These are phyloP conservation scores for Leptobrachium leishanense DNA, from an alignment of 2,113 vertebrate genomes.

Conservation along the genomic window DNA sequence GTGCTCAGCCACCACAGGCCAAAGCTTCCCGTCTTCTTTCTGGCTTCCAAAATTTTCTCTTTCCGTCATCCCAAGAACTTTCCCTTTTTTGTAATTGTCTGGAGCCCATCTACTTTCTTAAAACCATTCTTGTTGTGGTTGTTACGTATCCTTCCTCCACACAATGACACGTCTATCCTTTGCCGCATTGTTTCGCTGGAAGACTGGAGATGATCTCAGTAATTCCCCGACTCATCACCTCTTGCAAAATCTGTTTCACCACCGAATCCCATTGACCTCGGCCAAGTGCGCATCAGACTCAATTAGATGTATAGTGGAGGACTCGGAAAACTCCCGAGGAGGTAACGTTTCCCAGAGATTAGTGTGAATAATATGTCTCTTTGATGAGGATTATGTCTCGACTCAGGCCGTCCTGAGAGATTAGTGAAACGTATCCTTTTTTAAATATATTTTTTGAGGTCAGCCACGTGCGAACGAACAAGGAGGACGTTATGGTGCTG, in stretches of 20 bases:
- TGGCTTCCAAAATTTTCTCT: too few species aligned
- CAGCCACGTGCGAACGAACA: constrained; percentile 12
- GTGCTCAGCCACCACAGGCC: too few species aligned
- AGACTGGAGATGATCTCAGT: not conserved
- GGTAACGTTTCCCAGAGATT: constrained; percentile 15
- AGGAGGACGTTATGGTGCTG: not conserved
- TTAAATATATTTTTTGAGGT: not conserved
- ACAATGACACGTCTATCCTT: not conserved
- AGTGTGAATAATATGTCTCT: not conserved
- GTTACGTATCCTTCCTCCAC: not conserved
- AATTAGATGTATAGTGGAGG: not conserved
- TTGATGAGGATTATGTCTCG: constrained; percentile 15
- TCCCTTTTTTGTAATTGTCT: too few species aligned
- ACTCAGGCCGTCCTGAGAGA: not conserved
- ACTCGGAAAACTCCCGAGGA: constrained; percentile 23
- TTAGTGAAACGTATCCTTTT: constrained; percentile 2
- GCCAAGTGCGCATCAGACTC: not conserved
- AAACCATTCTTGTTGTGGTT: not conserved
- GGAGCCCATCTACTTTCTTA: too few species aligned
- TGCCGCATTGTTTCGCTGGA: not conserved
- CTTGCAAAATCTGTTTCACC: not conserved
- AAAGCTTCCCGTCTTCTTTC: not conserved
- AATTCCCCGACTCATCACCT: constrained; percentile 29
- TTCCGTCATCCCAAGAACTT: too few species aligned
- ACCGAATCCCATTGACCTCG: not conserved